These are phyloP conservation scores for Atrina japonica DNA, from an alignment of 2,888 invertebrate genomes.

Conservation along the genomic window DNA sequence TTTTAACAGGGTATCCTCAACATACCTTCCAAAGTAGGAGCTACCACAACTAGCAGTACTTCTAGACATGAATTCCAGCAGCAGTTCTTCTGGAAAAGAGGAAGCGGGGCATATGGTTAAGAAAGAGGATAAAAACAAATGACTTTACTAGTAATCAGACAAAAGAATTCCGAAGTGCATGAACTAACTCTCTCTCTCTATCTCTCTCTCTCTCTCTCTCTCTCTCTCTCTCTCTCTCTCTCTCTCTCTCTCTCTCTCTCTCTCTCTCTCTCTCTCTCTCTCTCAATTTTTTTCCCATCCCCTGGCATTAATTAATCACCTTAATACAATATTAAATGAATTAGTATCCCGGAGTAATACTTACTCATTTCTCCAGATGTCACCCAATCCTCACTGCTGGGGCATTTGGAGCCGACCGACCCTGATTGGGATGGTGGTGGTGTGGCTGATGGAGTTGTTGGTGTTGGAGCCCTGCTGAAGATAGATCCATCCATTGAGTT, in stretches of 20 bases:
- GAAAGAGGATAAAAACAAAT: no score
- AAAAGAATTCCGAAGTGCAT: no score
- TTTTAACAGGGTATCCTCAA: conserved; percentile 29
- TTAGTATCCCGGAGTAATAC: not conserved
- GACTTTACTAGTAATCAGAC: no score
- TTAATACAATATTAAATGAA: not conserved
- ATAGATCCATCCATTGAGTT: conserved; percentile 35
- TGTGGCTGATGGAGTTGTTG: conserved; percentile 27
- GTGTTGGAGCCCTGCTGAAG: conserved; percentile 27
- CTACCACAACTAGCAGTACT: conserved; percentile 14
- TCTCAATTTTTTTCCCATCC: not conserved
- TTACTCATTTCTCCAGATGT: not conserved
- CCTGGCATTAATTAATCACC: not conserved
- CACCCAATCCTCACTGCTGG: conserved; percentile 55
- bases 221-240: no score
- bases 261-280: no score
- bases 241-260: not conserved
- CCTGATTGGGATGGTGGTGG: no score
- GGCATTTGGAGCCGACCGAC: conserved; percentile 9
- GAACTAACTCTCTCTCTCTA: no score
- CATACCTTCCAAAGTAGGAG: conserved; percentile 24
- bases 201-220: no score
- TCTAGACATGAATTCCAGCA: no score
- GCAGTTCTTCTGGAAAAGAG: no score
- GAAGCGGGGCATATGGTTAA: no score